phyloP scores from a whole-genome alignment of 2,888 invertebrate species.

The Punctoribates punctum region DNA sequence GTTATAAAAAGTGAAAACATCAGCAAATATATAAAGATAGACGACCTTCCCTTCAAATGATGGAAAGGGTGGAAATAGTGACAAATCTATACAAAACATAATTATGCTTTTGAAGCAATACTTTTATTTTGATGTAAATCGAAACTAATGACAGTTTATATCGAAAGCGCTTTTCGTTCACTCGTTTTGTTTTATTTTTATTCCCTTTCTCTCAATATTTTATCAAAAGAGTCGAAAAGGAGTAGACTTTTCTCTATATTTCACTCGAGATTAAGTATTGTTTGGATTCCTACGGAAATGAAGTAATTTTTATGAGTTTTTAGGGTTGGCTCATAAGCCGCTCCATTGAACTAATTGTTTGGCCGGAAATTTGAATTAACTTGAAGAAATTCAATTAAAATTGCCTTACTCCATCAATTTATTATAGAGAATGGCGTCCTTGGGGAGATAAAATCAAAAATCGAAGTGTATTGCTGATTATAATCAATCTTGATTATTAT shows the following conservation, averaged over 20 bases:
- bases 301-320: background rate
- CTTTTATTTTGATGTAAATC: constrained; percentile 16
- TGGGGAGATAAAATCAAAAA: no score
- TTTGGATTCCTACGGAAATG: background rate
- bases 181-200: background rate
- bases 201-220: background rate
- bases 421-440: no score
- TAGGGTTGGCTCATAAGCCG: background rate
- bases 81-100: constrained; percentile 12
- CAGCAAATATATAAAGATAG: constrained; percentile 23
- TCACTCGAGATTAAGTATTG: background rate
- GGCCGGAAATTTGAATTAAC: background rate
- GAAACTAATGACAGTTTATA: background rate
- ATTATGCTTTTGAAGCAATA: constrained; percentile 2
- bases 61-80: background rate
- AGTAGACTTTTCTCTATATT: background rate
- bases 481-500: no score
- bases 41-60: background rate
- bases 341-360: background rate
- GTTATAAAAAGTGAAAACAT: background rate
- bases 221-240: background rate
- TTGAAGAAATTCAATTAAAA: background rate
- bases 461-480: no score
- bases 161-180: background rate
- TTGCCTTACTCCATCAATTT: no score